Evolutionary conservation across 2,113 vertebrate genomes (phyloP).

Genomic region (Amphilophus citrinellus): DNA sequence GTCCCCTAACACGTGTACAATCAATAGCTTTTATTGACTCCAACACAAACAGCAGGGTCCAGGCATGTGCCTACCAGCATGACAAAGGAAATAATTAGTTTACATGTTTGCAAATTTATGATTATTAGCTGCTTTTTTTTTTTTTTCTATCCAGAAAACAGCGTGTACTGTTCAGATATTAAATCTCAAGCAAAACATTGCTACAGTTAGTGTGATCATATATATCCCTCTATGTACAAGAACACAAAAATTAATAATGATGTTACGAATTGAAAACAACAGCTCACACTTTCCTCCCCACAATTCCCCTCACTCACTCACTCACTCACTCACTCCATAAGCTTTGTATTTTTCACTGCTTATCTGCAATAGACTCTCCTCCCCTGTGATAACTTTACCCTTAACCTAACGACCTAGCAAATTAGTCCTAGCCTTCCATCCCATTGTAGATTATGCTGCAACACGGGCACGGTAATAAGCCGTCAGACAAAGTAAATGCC

Average conservation of each 20-base stretch:
- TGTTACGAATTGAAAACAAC: neutral
- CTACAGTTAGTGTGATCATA: neutral
- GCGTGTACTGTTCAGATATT: neutral
- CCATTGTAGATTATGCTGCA: conserved; percentile 81
- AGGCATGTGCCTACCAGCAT: conserved; percentile 26
- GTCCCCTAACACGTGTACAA: conserved; percentile 50
- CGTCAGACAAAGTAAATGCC: conserved; percentile 85
- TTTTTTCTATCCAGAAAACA: neutral
- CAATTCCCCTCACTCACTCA: neutral
- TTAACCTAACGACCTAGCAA: conserved; percentile 80
- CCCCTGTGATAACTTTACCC: conserved; percentile 80
- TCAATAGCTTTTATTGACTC: conserved; percentile 60
- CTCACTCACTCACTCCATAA: neutral
- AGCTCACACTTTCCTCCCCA: neutral
- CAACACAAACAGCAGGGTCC: neutral
- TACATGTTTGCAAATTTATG: conserved; percentile 24
- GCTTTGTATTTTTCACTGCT: conserved; percentile 68
- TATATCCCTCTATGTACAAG: neutral
- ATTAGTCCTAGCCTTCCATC: conserved; percentile 81
- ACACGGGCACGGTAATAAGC: conserved; percentile 79
- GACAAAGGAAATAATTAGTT: conserved; percentile 41
- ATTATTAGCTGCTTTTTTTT: neutral
- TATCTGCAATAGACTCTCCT: conserved; percentile 68
- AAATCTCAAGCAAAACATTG: neutral
- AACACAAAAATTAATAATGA: conserved; percentile 4